Conservation (phyloP, 2,113 vertebrate genomes). For the Caracal caracal region DNA sequence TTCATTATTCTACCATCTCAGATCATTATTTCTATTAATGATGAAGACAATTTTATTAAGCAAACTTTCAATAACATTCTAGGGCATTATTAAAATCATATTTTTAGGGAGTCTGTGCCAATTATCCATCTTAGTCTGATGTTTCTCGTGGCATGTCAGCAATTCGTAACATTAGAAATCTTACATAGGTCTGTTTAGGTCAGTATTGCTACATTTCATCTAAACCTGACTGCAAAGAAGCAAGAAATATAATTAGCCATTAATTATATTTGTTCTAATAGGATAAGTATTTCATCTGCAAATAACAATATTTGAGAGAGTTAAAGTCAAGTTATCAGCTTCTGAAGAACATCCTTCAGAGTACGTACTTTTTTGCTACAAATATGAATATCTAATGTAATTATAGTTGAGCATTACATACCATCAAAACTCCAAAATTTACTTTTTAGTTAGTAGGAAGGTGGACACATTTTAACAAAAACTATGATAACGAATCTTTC, state of each 20-base stretch:
- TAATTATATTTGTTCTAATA: conserved; percentile 11
- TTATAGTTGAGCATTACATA: background rate
- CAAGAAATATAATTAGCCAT: conserved; percentile 30
- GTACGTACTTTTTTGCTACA: background rate
- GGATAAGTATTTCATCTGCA: conserved; percentile 3
- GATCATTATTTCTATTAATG: conserved; percentile 4
- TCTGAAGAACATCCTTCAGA: background rate
- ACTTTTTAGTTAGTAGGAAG: conserved; percentile 1
- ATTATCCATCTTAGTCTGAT: background rate
- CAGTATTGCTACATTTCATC: background rate
- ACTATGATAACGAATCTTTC: background rate
- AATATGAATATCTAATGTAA: background rate
- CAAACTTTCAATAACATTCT: background rate
- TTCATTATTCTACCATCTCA: background rate
- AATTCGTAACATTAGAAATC: background rate
- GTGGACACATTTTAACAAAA: background rate
- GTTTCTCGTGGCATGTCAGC: background rate
- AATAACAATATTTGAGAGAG: background rate
- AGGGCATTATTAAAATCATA: background rate
- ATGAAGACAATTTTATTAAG: background rate
- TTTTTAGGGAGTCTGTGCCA: background rate
- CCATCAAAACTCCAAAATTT: conserved; percentile 7
- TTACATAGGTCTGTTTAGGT: background rate
- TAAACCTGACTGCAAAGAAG: background rate
- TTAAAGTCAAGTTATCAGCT: conserved; percentile 34